phyloP scores from a whole-genome alignment of 2,113 vertebrate species.

The Tamias sibiricus region DNA sequence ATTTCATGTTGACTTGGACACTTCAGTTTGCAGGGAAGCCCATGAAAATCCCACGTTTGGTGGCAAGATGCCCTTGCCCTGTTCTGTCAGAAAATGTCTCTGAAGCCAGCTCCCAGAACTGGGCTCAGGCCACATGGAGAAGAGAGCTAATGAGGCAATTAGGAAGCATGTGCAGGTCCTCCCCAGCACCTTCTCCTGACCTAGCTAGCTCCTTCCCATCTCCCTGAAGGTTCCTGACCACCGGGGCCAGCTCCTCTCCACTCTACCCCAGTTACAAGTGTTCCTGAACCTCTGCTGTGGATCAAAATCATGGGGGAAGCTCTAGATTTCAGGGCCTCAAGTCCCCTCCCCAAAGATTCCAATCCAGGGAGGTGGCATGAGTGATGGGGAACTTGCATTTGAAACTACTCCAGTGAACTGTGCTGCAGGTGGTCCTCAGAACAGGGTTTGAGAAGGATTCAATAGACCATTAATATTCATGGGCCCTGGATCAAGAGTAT shows the following conservation, averaged over 20 bases:
- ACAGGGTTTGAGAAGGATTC: background rate
- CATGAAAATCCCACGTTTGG: fast-evolving
- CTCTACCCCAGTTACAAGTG: fast-evolving
- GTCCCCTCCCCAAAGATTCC: background rate
- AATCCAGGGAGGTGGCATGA: background rate
- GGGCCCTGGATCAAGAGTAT: background rate
- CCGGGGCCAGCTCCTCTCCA: background rate
- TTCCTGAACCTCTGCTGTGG: background rate
- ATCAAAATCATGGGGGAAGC: background rate
- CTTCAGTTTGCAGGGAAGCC: background rate
- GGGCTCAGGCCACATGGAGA: background rate
- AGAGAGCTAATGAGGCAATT: background rate
- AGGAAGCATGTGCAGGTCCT: fast-evolving
- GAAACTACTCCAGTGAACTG: background rate
- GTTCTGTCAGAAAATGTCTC: background rate
- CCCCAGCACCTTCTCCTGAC: too few species aligned
- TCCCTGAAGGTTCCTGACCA: background rate
- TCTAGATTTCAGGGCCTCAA: background rate
- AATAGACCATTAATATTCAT: background rate
- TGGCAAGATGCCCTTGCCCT: background rate
- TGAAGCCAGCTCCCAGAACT: background rate
- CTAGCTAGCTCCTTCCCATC: background rate
- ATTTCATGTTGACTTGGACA: fast-evolving
- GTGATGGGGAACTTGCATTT: background rate
- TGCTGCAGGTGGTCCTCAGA: background rate